A percentile compares a stretch with the other conserved stretches of the same genome.
phyloP scores from a whole-genome alignment of 92 coral and sea anemone genomes.

The Palythoa grandiflora region DNA sequence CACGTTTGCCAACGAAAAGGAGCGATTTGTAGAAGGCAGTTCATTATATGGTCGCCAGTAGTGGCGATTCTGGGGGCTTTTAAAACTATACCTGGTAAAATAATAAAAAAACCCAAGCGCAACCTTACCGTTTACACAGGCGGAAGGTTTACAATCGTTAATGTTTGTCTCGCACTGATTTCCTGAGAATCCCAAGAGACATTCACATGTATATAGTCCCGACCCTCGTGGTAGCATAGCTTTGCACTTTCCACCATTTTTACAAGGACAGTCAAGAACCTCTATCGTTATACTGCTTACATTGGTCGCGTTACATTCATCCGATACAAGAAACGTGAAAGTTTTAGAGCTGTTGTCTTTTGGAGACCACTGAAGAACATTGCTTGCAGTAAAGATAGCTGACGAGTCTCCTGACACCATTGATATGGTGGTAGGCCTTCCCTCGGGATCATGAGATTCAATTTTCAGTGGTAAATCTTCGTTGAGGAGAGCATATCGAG shows the following conservation, averaged over 20 bases:
- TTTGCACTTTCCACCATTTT: neutral
- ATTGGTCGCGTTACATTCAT: conserved; percentile 38
- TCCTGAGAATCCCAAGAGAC: too few species aligned
- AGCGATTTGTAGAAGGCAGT: too few species aligned
- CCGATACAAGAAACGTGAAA: conserved; percentile 24
- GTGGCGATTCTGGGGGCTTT: too few species aligned
- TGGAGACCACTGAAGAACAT: conserved; percentile 38
- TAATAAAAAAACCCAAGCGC: too few species aligned
- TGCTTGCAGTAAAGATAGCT: conserved; percentile 15
- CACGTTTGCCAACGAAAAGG: too few species aligned
- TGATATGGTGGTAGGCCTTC: conserved; percentile 27
- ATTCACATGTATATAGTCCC: neutral
- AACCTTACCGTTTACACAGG: too few species aligned
- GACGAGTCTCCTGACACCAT: conserved; percentile 26
- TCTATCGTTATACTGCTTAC: conserved; percentile 1
- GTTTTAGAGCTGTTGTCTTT: neutral
- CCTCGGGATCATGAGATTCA: conserved; percentile 29
- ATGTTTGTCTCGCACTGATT: too few species aligned
- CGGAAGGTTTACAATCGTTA: too few species aligned
- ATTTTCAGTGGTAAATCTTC: conserved; percentile 10
- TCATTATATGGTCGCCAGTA: too few species aligned
- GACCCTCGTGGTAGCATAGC: conserved; percentile 5
- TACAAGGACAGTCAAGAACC: neutral
- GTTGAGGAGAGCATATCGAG: conserved; percentile 15
- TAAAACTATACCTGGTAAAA: too few species aligned